Base-by-base conservation (phyloP, 2,888 invertebrate species). In the Plebejus melissa region DNA sequence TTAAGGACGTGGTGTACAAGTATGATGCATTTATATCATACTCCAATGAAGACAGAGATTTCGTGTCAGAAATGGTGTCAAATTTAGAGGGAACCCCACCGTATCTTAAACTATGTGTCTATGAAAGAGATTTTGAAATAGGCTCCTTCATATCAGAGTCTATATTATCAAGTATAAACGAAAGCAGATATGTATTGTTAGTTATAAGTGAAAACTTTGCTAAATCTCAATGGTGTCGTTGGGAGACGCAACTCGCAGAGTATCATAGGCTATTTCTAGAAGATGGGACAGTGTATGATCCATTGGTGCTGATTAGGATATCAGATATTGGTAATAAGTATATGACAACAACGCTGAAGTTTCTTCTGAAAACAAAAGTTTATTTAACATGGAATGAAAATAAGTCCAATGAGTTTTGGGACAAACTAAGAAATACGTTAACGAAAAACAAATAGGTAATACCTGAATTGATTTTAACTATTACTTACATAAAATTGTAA, bases 181-280 rank as follows among this genome's bases (percentile, higher is more conserved):
- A 94, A 76, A 95, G 96, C 83, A 94, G 95, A 77, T 95, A 95
- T 82, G 94, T 96, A 16, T 89, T 97, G 76, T 86, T 96, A 76
- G 88, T 96, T 16, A 92, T 97, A 74, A 96, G 96, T 76, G 95
- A 95, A 81, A 92, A 94, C 80, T 96, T 96, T 84, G 95, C 96
- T 0, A 94, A 95, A 81, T 96, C 96, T 50, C 95, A 96, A 77
- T 97, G 96, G 96, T 96, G 96, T 82, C 90, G 95, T 57, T 95
- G 96, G 94, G 96, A 96, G 82, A 95, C 96, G 13, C 95, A 95
- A 80, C 89, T 96, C 32, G 96, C 96, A 0, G 95, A 96, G 80
- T 94, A 95, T 82, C 95, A 95, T 79, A 90, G 95, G 76, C 86
- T 95, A 76, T 95, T 95, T 79, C 88, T 94, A 50, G 94, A 95